A percentile compares a stretch with the other conserved stretches of the same genome.
These are phyloP conservation scores for Ectropis crepuscularia DNA, from an alignment of 2,888 invertebrate species.

Conservation along the genomic window DNA sequence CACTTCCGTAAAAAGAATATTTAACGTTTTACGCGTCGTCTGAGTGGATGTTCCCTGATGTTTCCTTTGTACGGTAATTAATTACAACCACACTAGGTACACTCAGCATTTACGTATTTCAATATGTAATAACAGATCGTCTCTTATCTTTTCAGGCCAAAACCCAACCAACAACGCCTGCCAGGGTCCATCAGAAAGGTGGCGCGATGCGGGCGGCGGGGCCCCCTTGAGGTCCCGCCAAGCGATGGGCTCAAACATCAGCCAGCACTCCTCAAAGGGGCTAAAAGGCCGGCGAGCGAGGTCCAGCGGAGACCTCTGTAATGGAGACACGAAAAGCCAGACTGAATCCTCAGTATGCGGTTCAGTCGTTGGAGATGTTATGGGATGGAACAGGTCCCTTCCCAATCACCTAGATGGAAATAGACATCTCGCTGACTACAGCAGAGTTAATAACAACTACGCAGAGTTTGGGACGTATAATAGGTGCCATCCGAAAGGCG, in stretches of 20 bases:
- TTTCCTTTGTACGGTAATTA: background rate
- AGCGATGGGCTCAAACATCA: conserved; percentile 91
- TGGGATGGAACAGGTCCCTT: conserved; percentile 85
- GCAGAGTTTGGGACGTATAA: conserved; percentile 77
- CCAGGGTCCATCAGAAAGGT: conserved; percentile 53
- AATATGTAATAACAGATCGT: background rate
- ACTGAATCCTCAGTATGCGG: conserved; percentile 81
- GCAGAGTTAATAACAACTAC: conserved; percentile 84
- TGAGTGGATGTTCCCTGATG: no score
- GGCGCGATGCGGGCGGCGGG: conserved; percentile 76
- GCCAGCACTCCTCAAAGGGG: conserved; percentile 90
- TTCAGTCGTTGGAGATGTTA: conserved; percentile 79
- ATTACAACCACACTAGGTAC: background rate
- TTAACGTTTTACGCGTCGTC: no score
- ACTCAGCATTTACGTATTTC: background rate
- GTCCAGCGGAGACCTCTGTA: conserved; percentile 90
- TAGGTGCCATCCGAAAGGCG: conserved; percentile 75
- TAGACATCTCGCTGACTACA: conserved; percentile 83
- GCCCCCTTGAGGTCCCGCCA: conserved; percentile 79
- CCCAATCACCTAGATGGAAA: conserved; percentile 89
- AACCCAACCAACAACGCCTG: conserved; percentile 48
- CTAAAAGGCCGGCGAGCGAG: conserved; percentile 89
- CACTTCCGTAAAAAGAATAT: no score
- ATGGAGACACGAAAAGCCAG: conserved; percentile 82
- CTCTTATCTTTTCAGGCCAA: conserved; percentile 55